Evolutionary conservation across 2,888 invertebrate species (phyloP).

Genomic region (Stenoptilia bipunctidactyla): DNA sequence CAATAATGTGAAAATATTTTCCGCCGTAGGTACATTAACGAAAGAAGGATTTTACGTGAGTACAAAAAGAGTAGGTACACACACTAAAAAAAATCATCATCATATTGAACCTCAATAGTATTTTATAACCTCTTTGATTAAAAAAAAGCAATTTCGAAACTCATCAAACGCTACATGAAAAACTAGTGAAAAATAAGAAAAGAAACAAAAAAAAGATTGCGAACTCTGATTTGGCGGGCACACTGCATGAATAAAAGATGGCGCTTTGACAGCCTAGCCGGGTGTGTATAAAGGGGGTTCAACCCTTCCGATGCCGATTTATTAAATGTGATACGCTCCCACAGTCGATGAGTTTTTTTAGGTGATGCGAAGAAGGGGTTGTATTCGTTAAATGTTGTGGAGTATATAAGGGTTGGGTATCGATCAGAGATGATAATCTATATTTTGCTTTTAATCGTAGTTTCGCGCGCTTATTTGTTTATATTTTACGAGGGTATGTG

Average conservation of each 20-base stretch:
- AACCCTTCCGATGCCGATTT: conserved; percentile 51
- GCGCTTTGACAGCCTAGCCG: conserved; percentile 30
- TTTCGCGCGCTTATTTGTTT: too few species aligned
- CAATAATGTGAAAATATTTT: too few species aligned
- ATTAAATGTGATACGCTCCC: conserved; percentile 40
- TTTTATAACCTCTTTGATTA: too few species aligned
- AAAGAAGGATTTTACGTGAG: too few species aligned
- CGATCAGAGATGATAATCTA: conserved; percentile 26
- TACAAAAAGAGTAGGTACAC: too few species aligned
- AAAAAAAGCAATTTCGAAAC: too few species aligned
- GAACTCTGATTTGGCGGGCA: conserved; percentile 37
- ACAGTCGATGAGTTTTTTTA: conserved; percentile 40
- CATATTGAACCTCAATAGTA: too few species aligned
- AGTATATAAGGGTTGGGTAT: conserved; percentile 11
- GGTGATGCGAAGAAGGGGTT: conserved; percentile 37
- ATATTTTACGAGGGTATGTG: too few species aligned
- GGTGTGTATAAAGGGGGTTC: conserved; percentile 8
- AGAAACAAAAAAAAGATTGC: conserved; percentile 2
- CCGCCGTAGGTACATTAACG: too few species aligned
- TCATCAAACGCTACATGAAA: conserved; percentile 20
- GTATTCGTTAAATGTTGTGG: conserved; percentile 4
- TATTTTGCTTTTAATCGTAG: too few species aligned
- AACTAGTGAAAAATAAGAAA: conserved; percentile 13
- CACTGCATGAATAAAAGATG: conserved; percentile 64
- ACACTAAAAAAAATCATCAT: too few species aligned